Evolutionary conservation across 2,888 invertebrate species (phyloP), one percentile per base, ranked within the genome.

Genomic region (Drosophila lutescens): DNA sequence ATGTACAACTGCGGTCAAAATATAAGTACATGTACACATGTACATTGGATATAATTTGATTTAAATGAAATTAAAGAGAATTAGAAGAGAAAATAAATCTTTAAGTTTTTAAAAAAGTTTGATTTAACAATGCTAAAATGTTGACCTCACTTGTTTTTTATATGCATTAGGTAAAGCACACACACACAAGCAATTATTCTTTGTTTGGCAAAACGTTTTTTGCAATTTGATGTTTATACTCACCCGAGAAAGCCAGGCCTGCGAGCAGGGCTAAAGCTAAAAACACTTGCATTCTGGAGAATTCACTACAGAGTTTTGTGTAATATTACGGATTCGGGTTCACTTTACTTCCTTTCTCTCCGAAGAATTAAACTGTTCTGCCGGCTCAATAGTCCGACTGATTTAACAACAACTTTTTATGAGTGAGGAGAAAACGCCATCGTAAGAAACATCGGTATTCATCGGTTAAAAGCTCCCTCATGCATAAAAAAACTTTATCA

Each of bases 191-290:
- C 26, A 13, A 7, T 12, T 23, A 50, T 57, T 43, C 59, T 54
- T 73, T 67, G 56, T 46, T 66, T 46, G 15, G 6, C 34, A 30
- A 54, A 54, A 49, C 36, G 30, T 17, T 50, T 34, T 30, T 32
- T 2, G 5, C 15, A 43, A 30, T 43, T 32, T 50, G 23, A n/a
- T 26, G 50, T 56, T 20, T 13, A 13, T 17, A 69, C 82, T 81
- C 26, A 83, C 83, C 86, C 47, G 80, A 55, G 23, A 82, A 62
- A 41, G 76, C 56, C 59, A 81, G 46, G 65, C 69, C 71, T 12
- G 43, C 80, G 38, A 83, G 66, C 68, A 83, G 66, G 58, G 56
- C 60, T 46, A 78, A 36, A 32, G 70, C 61, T 30, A 83, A 57
- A 75, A 82, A 76, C 41, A 73, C 66, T 54, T 62, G 66, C 83